Base-by-base conservation (phyloP, 2,797 vertebrate genomes). In the Melanogrammus aeglefinus region DNA sequence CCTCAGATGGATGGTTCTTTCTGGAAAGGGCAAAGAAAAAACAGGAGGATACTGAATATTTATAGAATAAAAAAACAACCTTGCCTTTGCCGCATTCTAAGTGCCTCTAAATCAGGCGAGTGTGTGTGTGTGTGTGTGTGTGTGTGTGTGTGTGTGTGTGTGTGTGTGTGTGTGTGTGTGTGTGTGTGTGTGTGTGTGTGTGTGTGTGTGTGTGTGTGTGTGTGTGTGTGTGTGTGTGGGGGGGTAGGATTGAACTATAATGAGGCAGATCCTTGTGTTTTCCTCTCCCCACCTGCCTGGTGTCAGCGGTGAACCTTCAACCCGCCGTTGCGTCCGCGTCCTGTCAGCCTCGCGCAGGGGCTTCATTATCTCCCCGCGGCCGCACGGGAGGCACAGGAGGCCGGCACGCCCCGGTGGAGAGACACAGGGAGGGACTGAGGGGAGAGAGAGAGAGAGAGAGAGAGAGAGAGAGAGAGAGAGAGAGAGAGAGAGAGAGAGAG, bases 361-460 rank as follows among this genome's bases (percentile, higher is more conserved):
- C 89, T 92, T 93, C 90, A 92, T 93, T 92, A 92, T 93, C 89
- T 86, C 84, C 57, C 74, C 31, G 80, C 81, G 90, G 91, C 86
- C 91, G 89, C 87, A 47, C 13, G 13, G 79, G 83, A 39, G 83
- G 88, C 84, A 82, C 90, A 87, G 87, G 90, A 90, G 89, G 89
- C 80, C 84, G 88, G 76, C 87, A 82, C 83, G 81, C 88, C 86
- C 84, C 75, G 75, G 74, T 21, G 80, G 69, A 71, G 69, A 16
- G 69, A 33, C 27, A 33, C 29, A 16, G 69, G 29, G 69, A 71
- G 27, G 14, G 69, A 71, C 1, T 6, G 69, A 71, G 27, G 31
- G 31, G 29, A 0, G 69, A 31, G 10, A 71, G 70, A 72, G 70
- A 72, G 31, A 71, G 27, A 2, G 27, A 33, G 12, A 33, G 69